phyloP scores from a whole-genome alignment of 2,113 vertebrate species.

The Semnornis frantzii region DNA sequence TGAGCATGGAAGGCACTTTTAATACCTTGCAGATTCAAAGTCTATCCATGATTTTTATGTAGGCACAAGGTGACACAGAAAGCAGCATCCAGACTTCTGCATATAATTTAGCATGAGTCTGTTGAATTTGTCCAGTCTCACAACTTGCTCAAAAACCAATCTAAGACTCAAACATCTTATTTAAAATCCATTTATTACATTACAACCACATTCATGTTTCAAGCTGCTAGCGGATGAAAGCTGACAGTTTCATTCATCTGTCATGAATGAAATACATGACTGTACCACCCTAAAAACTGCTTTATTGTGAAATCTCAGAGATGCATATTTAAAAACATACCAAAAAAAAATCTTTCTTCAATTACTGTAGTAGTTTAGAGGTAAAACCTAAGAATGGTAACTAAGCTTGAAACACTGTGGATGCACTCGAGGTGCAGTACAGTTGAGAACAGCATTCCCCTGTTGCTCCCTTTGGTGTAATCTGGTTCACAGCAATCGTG shows the following conservation, averaged over 20 bases:
- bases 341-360: not conserved
- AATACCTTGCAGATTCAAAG: rapidly evolving
- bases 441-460: too few relatives aligned
- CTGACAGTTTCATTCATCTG: not conserved
- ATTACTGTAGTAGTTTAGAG: not conserved
- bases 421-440: not conserved
- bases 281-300: not conserved
- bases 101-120: not conserved
- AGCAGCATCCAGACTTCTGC: too few relatives aligned
- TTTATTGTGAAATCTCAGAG: not conserved
- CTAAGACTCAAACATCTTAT: not conserved
- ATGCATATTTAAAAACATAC: not conserved
- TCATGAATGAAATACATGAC: not conserved
- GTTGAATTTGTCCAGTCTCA: not conserved
- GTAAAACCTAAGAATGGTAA: not conserved
- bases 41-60: not conserved
- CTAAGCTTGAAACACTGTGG: not conserved
- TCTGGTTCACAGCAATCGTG: not conserved
- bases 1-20: not conserved
- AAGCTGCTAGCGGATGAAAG: not conserved
- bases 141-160: not conserved
- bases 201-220: not conserved
- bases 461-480: not conserved
- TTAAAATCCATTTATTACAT: not conserved
- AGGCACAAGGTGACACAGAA: too few relatives aligned